phyloP scores from a whole-genome alignment of 2,113 vertebrate species.

The Laterallus jamaicensis region DNA sequence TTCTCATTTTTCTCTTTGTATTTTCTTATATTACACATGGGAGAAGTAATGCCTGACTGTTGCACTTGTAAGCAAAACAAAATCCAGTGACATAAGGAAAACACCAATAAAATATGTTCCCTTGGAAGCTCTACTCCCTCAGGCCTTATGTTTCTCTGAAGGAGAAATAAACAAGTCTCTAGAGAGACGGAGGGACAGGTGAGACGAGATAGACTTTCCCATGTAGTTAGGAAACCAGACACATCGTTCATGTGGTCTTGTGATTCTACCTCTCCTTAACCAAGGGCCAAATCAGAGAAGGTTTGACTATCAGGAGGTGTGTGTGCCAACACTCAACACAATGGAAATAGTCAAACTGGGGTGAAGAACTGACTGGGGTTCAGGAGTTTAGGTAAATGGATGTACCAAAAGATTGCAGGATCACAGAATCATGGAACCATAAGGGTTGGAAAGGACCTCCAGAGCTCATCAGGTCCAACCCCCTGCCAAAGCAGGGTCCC shows the following conservation, averaged over 20 bases:
- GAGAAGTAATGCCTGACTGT: not conserved
- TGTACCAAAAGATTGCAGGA: not conserved
- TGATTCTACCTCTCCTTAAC: not conserved
- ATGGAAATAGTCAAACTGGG: not conserved
- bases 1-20: not conserved
- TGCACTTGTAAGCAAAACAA: not conserved
- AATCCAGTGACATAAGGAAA: not conserved
- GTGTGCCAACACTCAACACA: not conserved
- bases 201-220: not conserved
- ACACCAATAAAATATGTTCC: not conserved
- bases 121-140: not conserved
- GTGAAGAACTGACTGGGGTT: not conserved
- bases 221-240: not conserved
- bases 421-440: too few relatives aligned
- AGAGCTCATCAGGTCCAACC: too few relatives aligned
- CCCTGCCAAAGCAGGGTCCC: too few relatives aligned
- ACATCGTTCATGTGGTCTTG: not conserved
- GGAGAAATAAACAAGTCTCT: not conserved
- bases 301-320: not conserved
- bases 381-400: not conserved
- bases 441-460: too few relatives aligned
- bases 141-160: not conserved
- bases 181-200: not conserved
- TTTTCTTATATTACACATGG: not conserved
- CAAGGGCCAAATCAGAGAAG: not conserved